phyloP scores from a whole-genome alignment of 2,888 invertebrate genomes.

The Neelides folsomi region DNA sequence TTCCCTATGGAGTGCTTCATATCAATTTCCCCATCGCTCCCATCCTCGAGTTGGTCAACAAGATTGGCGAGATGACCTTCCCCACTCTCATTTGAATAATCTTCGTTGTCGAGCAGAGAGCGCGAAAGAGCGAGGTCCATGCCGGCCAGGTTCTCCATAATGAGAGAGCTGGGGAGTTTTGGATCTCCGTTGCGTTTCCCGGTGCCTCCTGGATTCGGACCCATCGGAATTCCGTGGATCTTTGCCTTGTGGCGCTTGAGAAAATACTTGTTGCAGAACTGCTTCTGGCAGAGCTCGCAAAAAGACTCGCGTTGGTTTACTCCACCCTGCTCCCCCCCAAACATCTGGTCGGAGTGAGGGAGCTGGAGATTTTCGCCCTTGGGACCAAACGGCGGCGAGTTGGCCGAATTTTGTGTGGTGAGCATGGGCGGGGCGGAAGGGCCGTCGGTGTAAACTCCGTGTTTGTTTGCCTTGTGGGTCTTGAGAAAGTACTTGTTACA shows the following conservation, averaged over 20 bases:
- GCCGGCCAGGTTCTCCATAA: background rate
- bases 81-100: constrained; percentile 6
- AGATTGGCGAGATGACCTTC: background rate
- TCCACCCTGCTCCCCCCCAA: constrained; percentile 51
- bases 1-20: constrained; percentile 12
- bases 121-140: background rate
- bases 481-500: constrained; percentile 97
- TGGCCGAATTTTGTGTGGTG: constrained; percentile 14
- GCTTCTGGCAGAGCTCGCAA: constrained; percentile 59
- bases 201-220: constrained; percentile 4
- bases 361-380: constrained; percentile 9
- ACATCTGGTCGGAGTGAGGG: constrained; percentile 39
- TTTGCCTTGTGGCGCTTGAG: constrained; percentile 56
- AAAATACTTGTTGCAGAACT: constrained; percentile 58
- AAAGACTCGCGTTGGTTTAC: constrained; percentile 39
- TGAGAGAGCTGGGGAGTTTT: background rate
- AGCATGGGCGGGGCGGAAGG: constrained; percentile 8
- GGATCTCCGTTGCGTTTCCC: background rate
- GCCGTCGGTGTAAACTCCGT: constrained; percentile 68
- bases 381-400: constrained; percentile 6
- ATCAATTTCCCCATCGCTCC: constrained; percentile 34
- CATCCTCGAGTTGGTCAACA: constrained; percentile 33
- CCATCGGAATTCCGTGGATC: constrained; percentile 45
- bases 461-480: constrained; percentile 95
- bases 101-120: background rate